phyloP scores from a whole-genome alignment of 2,797 vertebrate species.

The Fundulus diaphanus region DNA sequence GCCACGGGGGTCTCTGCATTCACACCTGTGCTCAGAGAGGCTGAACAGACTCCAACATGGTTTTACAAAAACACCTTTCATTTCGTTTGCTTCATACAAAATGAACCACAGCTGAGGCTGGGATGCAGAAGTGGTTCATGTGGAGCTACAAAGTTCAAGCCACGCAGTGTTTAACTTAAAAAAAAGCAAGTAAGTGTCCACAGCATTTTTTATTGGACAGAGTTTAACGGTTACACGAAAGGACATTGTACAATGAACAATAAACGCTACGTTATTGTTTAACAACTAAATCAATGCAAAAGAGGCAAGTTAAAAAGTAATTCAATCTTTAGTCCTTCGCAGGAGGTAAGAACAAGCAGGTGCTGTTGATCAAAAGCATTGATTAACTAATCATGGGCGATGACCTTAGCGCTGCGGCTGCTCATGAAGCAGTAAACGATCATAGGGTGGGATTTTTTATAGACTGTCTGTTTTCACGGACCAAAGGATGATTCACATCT shows the following conservation, averaged over 20 bases:
- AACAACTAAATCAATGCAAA: background rate
- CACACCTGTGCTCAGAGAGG: constrained; percentile 2
- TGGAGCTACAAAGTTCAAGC: constrained; percentile 25
- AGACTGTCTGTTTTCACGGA: no score
- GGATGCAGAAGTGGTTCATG: constrained; percentile 22
- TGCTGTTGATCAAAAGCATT: background rate
- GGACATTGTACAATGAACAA: background rate
- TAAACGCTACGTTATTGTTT: background rate
- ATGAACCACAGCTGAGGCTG: constrained; percentile 25
- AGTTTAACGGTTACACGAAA: background rate
- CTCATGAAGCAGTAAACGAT: no score
- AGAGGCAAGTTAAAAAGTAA: background rate
- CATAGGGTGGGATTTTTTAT: no score
- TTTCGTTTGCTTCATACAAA: constrained; percentile 10
- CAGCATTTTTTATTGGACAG: background rate
- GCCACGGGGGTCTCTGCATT: background rate
- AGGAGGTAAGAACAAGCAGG: background rate
- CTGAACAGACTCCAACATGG: constrained; percentile 12
- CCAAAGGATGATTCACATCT: no score
- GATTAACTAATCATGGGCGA: background rate
- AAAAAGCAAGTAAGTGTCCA: background rate
- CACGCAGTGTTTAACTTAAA: background rate
- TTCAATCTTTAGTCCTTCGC: background rate
- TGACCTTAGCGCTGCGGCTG: no score
- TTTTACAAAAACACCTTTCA: constrained; percentile 6